Conservation (phyloP, 2,113 vertebrate species). For the Podiceps cristatus region DNA sequence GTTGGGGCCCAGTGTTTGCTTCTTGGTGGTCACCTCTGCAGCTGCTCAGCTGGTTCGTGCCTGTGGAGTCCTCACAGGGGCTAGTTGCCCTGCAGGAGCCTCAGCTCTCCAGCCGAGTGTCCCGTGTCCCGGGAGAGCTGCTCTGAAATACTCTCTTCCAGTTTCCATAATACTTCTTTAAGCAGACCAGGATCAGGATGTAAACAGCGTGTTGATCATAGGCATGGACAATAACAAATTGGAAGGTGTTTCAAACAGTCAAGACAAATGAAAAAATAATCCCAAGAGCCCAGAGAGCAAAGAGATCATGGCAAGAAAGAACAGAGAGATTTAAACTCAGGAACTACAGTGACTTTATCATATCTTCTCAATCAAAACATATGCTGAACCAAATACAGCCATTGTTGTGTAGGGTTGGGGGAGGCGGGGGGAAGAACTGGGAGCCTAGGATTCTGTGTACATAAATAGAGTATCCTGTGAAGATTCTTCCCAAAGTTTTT, state of each 20-base stretch:
- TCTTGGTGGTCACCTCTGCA: background rate
- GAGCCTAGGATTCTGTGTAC: background rate
- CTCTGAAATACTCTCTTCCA: background rate
- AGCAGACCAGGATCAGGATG: background rate
- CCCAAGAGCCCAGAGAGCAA: background rate
- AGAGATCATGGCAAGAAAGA: background rate
- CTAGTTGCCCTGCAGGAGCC: fast-evolving
- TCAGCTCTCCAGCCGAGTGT: background rate
- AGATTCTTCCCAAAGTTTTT: background rate
- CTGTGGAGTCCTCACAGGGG: background rate
- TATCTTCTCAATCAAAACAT: background rate
- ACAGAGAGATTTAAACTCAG: background rate
- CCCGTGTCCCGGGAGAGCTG: fast-evolving
- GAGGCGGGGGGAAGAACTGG: background rate
- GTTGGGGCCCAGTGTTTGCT: too few relatives aligned
- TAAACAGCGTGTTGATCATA: background rate
- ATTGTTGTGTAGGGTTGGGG: background rate
- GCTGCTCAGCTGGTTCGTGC: background rate
- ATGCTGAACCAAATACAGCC: background rate
- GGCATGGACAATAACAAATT: background rate
- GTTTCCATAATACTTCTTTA: background rate
- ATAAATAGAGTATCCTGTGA: background rate
- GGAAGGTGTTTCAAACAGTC: background rate
- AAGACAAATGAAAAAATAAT: background rate
- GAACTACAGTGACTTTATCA: background rate